Base-by-base conservation (phyloP, 2,797 vertebrate species). In the Sebastes nivosus region DNA sequence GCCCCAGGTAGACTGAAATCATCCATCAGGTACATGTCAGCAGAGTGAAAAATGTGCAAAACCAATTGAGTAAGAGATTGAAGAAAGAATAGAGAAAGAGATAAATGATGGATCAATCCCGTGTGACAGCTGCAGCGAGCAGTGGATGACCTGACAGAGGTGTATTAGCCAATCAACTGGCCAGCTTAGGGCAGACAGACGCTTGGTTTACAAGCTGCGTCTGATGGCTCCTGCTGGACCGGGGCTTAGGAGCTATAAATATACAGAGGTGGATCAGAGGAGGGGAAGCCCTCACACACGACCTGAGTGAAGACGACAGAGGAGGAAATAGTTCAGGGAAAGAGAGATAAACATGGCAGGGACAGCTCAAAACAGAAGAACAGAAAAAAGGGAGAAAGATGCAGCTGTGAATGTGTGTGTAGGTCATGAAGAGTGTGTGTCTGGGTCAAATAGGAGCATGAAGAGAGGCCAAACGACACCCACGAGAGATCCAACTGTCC, bases 181-280 rank as follows among this genome's bases (percentile, higher is more conserved):
- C 55, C 77, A 83, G 89, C 92, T 94, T 84, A 92, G 59, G 61
- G 42, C 64, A 67, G 85, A 86, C 73, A 77, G 82, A 80, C 65
- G 8, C 68, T 67, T 75, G 76, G 79, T 88, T 89, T 79, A 90
- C 73, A 87, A 80, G 65, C 59, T 58, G 64, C 54, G 46, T 60
- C 61, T 63, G 30, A 70, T 38, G 72, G 72, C 81, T 82, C 72
- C 75, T 84, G 82, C 57, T 73, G 68, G 71, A 77, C 70, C 1
- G 22, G 66, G 30, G 85, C 77, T 93, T 89, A 90, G 64, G 38
- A 59, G 75, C 66, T 88, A 87, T 89, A 92, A 89, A 93, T 89
- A 94, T 75, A 79, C 57, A 9, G 57, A 82, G 78, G 73, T 83
- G 84, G 88, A 88, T 82, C 52, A 88, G 46, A 81, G 75, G 67